Base-by-base conservation (phyloP, 2,113 vertebrate genomes). In the Callospermophilus lateralis region DNA sequence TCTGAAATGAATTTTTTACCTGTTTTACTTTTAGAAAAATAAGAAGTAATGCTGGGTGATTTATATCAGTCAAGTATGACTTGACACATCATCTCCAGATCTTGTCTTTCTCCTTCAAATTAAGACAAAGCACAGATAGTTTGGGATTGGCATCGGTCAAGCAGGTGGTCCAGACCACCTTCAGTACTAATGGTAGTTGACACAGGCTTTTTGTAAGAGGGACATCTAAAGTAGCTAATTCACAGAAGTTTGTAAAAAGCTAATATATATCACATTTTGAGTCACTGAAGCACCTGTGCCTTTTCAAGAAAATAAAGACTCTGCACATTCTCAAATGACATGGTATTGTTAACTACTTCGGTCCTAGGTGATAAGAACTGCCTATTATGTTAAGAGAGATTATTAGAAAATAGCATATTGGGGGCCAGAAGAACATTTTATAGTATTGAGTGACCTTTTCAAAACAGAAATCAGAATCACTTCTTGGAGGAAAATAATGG, bases 1-100 rank as follows among this genome's bases (percentile, higher is more conserved):
- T 95, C 86, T 55, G 58, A 77, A 58, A 28, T 26, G 58, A 55
- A 80, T 84, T 37, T 63, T 74, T 61, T 63, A 8, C 79, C 63
- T 86, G 30, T 65, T 96, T 45, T 83, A 45, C 74, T 39, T 93
- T 72, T 93, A 80, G 45, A 63, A 73, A 80, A 89, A 63, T 42
- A 80, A 63, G 42, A 68, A 37, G 17, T 48, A 13, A 13, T 37
- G 9, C 48, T 32, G 24, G 58, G 19, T 91, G 20, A 0, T 34
- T 83, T 93, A 19, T 86, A n/a, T 78, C 30, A 6, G 22, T 67
- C 20, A 65, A 63, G 1, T 9, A 8, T 26, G 42, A 26, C 19
- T 93, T 53, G 73, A 93, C 61, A 55, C 76, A 37, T 55, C 26
- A 10, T 77, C 37, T 61, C 68, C 63, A 83, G 53, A 17, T 61